Evolutionary conservation across 2,888 invertebrate genomes (phyloP).

Genomic region (Eulithis prunata): DNA sequence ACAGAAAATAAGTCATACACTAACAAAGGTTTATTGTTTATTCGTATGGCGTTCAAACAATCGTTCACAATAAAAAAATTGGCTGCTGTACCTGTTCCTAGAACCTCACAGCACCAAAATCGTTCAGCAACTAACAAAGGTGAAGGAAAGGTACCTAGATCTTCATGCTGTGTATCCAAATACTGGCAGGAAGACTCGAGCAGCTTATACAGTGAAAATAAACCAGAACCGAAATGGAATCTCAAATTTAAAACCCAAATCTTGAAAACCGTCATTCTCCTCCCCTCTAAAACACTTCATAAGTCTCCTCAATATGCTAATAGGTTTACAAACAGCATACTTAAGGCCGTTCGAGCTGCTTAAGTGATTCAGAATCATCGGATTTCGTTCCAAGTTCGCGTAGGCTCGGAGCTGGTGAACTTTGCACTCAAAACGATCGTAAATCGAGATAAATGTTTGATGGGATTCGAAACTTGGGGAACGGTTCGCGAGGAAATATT

Average conservation of each 20-base stretch:
- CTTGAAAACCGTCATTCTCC: constrained; percentile 22
- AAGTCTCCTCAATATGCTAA: constrained; percentile 54
- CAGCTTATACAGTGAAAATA: neutral
- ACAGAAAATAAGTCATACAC: too few species aligned
- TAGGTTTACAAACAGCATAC: constrained; percentile 58
- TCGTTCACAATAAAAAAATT: too few species aligned
- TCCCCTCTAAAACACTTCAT: constrained; percentile 25
- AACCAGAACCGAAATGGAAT: constrained; percentile 17
- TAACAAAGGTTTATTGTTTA: too few species aligned
- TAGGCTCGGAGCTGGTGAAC: constrained; percentile 39
- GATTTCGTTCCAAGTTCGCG: constrained; percentile 49
- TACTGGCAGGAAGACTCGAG: too few species aligned
- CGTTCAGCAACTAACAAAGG: too few species aligned
- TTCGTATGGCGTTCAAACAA: too few species aligned
- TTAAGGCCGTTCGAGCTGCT: constrained; percentile 44
- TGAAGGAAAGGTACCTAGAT: too few species aligned
- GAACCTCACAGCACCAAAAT: too few species aligned
- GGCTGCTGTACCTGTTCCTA: too few species aligned
- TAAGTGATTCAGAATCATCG: constrained; percentile 56
- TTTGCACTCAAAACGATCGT: constrained; percentile 50
- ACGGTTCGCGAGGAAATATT: constrained; percentile 33
- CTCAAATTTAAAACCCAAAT: constrained; percentile 14
- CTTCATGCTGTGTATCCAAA: neutral
- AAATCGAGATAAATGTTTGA: constrained; percentile 47
- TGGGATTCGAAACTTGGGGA: constrained; percentile 39